A percentile compares a stretch with the other conserved stretches of the same genome.
phyloP scores from a whole-genome alignment of 35 echinoderm and acorn worm genomes.

The Lytechinus variegatus region DNA sequence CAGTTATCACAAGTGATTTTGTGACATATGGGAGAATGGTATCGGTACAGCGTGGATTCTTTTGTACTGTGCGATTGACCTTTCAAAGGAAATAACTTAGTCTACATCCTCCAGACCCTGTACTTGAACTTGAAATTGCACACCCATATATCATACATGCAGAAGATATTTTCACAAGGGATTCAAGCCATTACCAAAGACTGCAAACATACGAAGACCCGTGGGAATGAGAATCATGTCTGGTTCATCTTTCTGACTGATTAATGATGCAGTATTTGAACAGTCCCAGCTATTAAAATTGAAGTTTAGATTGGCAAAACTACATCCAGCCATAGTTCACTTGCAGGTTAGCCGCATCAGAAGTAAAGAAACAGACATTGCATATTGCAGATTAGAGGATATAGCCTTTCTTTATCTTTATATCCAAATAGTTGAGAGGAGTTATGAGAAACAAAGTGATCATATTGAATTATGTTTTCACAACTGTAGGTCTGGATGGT shows the following conservation, averaged over 20 bases:
- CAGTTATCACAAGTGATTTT: not conserved
- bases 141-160: not conserved
- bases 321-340: not conserved
- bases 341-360: not conserved
- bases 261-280: not conserved
- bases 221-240: not conserved
- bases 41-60: not conserved
- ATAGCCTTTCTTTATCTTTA: not conserved
- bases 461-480: constrained; percentile 3
- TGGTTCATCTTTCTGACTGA: not conserved
- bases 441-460: not conserved
- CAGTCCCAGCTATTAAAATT: not conserved
- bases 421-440: not conserved
- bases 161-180: not conserved
- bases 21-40: not conserved
- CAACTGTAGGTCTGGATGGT: not conserved
- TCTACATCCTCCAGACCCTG: not conserved
- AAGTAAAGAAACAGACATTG: not conserved
- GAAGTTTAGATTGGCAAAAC: not conserved
- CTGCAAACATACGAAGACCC: not conserved
- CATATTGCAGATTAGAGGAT: not conserved
- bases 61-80: constrained; percentile 9
- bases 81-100: not conserved
- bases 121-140: not conserved
- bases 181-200: not conserved